Conservation (phyloP, 2,113 vertebrate genomes). For the Talpa occidentalis region DNA sequence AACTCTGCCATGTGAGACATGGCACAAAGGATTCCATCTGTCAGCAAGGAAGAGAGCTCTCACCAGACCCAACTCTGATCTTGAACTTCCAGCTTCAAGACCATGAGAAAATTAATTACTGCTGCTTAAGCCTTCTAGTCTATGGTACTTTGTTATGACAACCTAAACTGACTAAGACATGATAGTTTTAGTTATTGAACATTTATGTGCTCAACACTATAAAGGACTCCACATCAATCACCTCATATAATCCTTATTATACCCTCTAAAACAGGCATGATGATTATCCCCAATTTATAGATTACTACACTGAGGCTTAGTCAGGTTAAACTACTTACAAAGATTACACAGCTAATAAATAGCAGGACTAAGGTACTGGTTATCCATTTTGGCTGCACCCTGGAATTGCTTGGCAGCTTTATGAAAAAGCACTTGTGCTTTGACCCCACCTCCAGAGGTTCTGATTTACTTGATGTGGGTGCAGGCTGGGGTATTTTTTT, state of each 20-base stretch:
- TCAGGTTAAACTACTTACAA: not conserved
- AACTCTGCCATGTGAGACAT: not conserved
- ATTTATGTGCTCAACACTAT: not conserved
- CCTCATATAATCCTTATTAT: not conserved
- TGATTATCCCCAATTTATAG: not conserved
- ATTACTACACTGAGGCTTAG: slow-evolving; percentile 28
- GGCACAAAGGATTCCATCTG: not conserved
- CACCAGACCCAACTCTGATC: not conserved
- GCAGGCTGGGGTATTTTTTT: no score
- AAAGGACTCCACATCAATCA: not conserved
- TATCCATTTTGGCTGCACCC: not conserved
- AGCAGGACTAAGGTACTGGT: not conserved
- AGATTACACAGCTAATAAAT: not conserved
- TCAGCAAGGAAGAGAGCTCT: not conserved
- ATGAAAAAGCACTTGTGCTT: not conserved
- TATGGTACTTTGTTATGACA: not conserved
- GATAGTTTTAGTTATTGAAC: not conserved
- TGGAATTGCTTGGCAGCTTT: not conserved
- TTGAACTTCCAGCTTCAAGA: not conserved
- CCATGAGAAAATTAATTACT: not conserved
- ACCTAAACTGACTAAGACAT: not conserved
- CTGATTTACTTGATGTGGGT: not conserved
- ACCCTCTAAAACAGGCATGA: not conserved
- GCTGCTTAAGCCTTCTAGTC: not conserved
- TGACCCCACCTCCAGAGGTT: not conserved